These are phyloP conservation scores for Drosophila kikkawai DNA, from an alignment of 1,140 invertebrate genomes.

Conservation along the genomic window DNA sequence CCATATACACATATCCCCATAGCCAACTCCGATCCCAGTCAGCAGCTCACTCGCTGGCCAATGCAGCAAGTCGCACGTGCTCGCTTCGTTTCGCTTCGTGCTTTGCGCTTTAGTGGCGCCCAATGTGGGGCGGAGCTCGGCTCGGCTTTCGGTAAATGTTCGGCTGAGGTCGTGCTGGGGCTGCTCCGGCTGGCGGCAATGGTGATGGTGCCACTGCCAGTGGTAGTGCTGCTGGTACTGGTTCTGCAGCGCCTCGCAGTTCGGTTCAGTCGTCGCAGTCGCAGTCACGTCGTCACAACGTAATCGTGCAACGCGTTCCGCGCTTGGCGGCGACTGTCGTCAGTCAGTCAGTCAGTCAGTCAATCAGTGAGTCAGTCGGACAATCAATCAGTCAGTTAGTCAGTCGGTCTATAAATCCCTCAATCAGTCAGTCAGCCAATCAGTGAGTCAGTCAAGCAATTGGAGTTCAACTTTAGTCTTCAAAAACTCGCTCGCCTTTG, in stretches of 20 bases:
- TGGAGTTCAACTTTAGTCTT: slow-evolving; percentile 18
- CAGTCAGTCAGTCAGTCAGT: slow-evolving; percentile 45
- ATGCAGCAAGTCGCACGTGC: slow-evolving; percentile 76
- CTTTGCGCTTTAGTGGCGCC: slow-evolving; percentile 3
- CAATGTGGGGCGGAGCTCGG: slow-evolving; percentile 25
- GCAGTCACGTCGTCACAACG: slow-evolving; percentile 82
- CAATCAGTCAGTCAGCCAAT: background rate
- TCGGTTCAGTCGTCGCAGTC: slow-evolving; percentile 78
- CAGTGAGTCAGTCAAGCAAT: slow-evolving; percentile 4
- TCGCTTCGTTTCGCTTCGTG: slow-evolving; percentile 33
- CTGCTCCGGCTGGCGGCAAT: background rate
- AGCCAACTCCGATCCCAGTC: slow-evolving; percentile 24
- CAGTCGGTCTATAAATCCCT: slow-evolving; percentile 2
- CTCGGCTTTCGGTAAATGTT: background rate
- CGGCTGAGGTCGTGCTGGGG: background rate
- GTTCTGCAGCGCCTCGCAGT: slow-evolving; percentile 65
- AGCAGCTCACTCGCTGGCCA: slow-evolving; percentile 18
- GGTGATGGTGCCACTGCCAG: slow-evolving; percentile 26
- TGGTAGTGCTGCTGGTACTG: slow-evolving; percentile 23
- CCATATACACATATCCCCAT: background rate
- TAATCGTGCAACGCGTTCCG: slow-evolving; percentile 70
- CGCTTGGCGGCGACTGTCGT: slow-evolving; percentile 72
- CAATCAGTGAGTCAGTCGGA: slow-evolving; percentile 4
- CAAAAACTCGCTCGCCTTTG: slow-evolving; percentile 5
- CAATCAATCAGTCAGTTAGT: slow-evolving; percentile 2